Conservation (phyloP, 2,113 vertebrate genomes). For the rabbit (Oryctolagus cuniculus) region mOryCun1.1 NC_091432.1:139787501-139788000, state of each 20-base stretch:
- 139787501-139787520: slow-evolving; percentile 1
- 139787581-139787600: neutral
- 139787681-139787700: neutral
- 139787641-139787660: neutral
- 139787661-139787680: neutral
- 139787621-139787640: neutral
- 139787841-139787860: slow-evolving; percentile 28
- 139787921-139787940: neutral
- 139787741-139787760: neutral
- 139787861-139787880: slow-evolving; percentile 9
- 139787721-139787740: neutral
- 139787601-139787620: neutral
- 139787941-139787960: neutral
- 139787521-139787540: neutral
- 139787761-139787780: neutral
- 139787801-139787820: neutral
- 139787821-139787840: slow-evolving; percentile 14
- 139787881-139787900: neutral
- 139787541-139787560: neutral
- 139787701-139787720: neutral
- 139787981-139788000: neutral
- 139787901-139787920: neutral
- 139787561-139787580: neutral
- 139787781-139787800: neutral
- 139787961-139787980: neutral